phyloP scores from a whole-genome alignment of 2,888 invertebrate genomes.

The Tubiluchus corallicola region DNA sequence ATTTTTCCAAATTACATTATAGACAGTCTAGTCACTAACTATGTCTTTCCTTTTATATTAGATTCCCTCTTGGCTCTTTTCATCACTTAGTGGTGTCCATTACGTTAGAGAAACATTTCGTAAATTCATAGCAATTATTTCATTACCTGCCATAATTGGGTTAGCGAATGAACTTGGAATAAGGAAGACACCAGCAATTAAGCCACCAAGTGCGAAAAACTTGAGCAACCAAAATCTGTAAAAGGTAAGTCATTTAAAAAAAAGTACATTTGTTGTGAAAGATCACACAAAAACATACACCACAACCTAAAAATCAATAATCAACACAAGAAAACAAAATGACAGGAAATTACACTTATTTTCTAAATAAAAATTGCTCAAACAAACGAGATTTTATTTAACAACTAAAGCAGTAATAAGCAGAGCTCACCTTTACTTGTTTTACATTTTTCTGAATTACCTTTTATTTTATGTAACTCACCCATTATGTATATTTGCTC shows the following conservation, averaged over 20 bases:
- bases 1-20: too few species aligned
- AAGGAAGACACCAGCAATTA: constrained; percentile 7
- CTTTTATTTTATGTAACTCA: constrained; percentile 15
- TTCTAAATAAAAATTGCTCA: not conserved
- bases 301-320: constrained; percentile 15
- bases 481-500: constrained; percentile 33
- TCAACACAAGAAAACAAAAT: constrained; percentile 6
- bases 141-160: constrained; percentile 19
- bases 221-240: constrained; percentile 10
- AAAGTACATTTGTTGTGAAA: too few species aligned
- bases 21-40: too few species aligned
- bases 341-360: not conserved
- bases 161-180: constrained; percentile 8
- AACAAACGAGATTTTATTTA: not conserved
- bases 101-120: too few species aligned
- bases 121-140: too few species aligned
- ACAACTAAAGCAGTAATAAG: not conserved
- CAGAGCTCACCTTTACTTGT: not conserved
- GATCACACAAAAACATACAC: too few species aligned
- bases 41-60: too few species aligned
- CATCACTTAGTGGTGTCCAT: too few species aligned
- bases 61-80: too few species aligned
- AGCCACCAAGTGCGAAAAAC: constrained; percentile 6
- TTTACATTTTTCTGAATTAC: too few species aligned
- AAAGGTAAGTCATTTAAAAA: too few species aligned